A percentile compares a stretch with the other conserved stretches of the same genome.
These are phyloP conservation scores for Meandrina meandrites DNA, from an alignment of 92 coral and sea anemone genomes.

Conservation along the genomic window DNA sequence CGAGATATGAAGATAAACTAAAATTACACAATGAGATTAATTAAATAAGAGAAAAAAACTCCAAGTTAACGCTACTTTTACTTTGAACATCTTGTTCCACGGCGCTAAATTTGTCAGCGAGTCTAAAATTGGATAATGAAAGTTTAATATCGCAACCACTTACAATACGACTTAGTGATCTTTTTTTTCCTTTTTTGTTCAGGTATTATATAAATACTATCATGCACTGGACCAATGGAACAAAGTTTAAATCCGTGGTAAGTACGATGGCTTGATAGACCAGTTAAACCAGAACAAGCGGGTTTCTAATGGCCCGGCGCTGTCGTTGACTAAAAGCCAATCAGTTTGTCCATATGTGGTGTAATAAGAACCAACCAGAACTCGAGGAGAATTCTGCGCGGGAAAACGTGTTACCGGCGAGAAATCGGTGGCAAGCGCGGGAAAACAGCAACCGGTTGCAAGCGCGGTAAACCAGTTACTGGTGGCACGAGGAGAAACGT, in stretches of 20 bases:
- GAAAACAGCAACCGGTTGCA: neutral
- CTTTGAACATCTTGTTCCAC: no score
- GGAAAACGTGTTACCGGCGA: neutral
- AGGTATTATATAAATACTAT: constrained; percentile 42
- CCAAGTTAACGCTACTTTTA: no score
- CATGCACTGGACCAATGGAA: constrained; percentile 22
- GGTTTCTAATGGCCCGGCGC: neutral
- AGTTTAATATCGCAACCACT: neutral
- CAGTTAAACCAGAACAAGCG: neutral
- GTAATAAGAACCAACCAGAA: no score
- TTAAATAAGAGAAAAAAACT: no score
- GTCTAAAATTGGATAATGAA: no score
- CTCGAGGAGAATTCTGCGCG: neutral
- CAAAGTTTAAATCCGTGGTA: constrained; percentile 38
- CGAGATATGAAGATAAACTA: no score
- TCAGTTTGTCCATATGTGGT: neutral
- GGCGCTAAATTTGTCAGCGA: no score
- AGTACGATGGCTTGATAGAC: neutral
- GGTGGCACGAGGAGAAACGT: no score
- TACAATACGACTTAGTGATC: neutral
- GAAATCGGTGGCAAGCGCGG: neutral
- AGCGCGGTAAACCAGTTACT: neutral
- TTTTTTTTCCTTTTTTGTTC: neutral
- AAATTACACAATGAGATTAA: no score
- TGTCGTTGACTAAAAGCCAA: neutral